Base-by-base conservation (phyloP, 2,797 vertebrate genomes). In the Enoplosus armatus region DNA sequence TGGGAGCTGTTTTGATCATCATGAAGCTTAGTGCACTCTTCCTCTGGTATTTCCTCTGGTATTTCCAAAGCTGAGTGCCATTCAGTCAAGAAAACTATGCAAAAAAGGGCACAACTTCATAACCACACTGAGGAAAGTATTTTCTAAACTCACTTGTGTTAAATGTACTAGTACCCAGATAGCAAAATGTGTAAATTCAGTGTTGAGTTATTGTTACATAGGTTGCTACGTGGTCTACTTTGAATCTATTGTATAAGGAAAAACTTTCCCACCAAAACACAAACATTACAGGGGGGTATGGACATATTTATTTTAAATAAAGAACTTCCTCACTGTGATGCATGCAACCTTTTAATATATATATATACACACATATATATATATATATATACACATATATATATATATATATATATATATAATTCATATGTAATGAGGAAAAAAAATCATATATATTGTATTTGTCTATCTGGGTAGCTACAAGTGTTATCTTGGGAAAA, bases 1-100 rank as follows among this genome's bases (percentile, higher is more conserved):
- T 69, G 18, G 64, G 59, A 79, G 67, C 73, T 80, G 80, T 69
- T 82, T 81, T 87, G 24, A 75, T 83, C 81, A 90, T 88, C 72
- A 85, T 56, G 68, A 61, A 59, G 60, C 79, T 82, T 29, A 6
- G 39, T 58, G 65, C 27, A 18, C 77, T 79, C 54, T 20, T 41
- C 10, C 48, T 75, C 61, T 87, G 82, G 82, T 65, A 88, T 87
- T 89, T 86, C 81, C 79, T 55, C 31, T 72, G 48, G 29, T 47
- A 31, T 80, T 84, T 83, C 35, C 69, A 81, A 70, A 71, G 43
- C 35, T 69, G 45, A 77, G 65, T 39, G 16, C 35, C 33, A 72
- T 66, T 53, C 37, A 55, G 27, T 59, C 54, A 12, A 63, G 20
- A 75, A 74, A 72, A 79, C 43, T 35, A 16, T 31, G 29, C 27